A percentile compares a stretch with the other conserved stretches of the same genome.
phyloP scores from a whole-genome alignment of 2,888 invertebrate genomes.

The Drosophila fulvimacula region DNA sequence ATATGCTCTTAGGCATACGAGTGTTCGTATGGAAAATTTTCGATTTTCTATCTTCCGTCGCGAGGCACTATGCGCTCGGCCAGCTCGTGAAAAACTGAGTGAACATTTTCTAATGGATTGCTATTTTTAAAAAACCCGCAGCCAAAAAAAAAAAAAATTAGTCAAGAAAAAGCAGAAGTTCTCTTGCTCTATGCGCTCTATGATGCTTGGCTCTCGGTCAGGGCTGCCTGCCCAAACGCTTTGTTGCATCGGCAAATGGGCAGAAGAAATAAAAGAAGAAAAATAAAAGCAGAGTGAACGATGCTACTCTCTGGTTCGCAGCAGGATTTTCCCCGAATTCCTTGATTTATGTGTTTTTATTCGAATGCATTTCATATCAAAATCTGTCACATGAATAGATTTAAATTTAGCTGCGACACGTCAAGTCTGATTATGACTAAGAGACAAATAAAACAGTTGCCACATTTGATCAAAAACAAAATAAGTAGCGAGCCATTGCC shows the following conservation, averaged over 20 bases:
- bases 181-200: slow-evolving; percentile 7
- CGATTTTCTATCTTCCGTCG: slow-evolving; percentile 46
- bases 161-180: slow-evolving; percentile 5
- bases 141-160: not conserved
- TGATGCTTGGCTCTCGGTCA: slow-evolving; percentile 24
- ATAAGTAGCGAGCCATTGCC: slow-evolving; percentile 43
- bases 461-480: slow-evolving; percentile 58
- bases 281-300: not conserved
- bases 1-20: slow-evolving; percentile 43
- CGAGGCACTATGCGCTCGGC: slow-evolving; percentile 79
- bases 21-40: slow-evolving; percentile 45
- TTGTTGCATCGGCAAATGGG: slow-evolving; percentile 8
- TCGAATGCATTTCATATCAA: slow-evolving; percentile 68
- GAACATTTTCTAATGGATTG: slow-evolving; percentile 53
- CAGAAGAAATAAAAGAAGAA: not conserved
- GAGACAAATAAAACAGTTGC: slow-evolving; percentile 55
- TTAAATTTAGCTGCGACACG: slow-evolving; percentile 73
- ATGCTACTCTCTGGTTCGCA: slow-evolving; percentile 5
- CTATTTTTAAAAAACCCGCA: slow-evolving; percentile 82
- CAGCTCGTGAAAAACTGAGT: slow-evolving; percentile 84
- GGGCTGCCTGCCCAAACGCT: slow-evolving; percentile 27
- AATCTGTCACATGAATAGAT: slow-evolving; percentile 57
- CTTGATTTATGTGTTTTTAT: slow-evolving; percentile 41
- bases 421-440: slow-evolving; percentile 69
- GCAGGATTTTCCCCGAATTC: slow-evolving; percentile 44